Conservation (phyloP, 1,140 invertebrate species). For the Drosophila setifemur region DNA sequence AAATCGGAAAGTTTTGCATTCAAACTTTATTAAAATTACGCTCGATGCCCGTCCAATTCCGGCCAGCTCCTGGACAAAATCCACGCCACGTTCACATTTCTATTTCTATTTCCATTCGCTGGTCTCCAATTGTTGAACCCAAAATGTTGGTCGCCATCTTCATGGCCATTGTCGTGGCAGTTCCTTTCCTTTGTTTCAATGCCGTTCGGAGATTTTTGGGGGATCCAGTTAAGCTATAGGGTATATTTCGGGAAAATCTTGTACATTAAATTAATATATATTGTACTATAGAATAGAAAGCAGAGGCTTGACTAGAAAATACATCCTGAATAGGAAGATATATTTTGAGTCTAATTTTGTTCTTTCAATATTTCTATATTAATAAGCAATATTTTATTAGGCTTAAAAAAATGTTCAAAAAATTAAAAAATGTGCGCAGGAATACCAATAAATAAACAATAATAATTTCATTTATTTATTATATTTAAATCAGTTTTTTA, state of each 20-base stretch:
- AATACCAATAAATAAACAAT: no score
- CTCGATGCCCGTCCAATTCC: conserved; percentile 57
- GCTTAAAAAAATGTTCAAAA: no score
- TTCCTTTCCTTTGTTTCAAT: conserved; percentile 17
- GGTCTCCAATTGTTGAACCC: conserved; percentile 16
- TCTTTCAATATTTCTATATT: no score
- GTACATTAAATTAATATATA: no score
- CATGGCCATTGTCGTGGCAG: conserved; percentile 5
- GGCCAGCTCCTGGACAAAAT: neutral
- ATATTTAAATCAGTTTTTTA: no score
- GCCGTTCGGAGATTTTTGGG: neutral
- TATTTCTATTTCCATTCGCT: conserved; percentile 21
- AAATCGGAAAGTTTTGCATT: conserved; percentile 77
- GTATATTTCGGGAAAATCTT: neutral
- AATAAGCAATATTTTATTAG: no score
- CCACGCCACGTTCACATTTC: conserved; percentile 8
- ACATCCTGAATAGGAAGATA: no score
- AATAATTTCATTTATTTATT: no score
- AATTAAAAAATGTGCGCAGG: no score
- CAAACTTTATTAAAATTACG: conserved; percentile 78
- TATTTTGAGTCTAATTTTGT: no score
- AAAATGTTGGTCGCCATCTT: conserved; percentile 26
- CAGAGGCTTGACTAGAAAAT: no score
- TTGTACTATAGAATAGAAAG: neutral
- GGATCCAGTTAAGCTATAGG: neutral